Base-by-base conservation (phyloP, 2,888 invertebrate genomes). In the Dasypolia templi region DNA sequence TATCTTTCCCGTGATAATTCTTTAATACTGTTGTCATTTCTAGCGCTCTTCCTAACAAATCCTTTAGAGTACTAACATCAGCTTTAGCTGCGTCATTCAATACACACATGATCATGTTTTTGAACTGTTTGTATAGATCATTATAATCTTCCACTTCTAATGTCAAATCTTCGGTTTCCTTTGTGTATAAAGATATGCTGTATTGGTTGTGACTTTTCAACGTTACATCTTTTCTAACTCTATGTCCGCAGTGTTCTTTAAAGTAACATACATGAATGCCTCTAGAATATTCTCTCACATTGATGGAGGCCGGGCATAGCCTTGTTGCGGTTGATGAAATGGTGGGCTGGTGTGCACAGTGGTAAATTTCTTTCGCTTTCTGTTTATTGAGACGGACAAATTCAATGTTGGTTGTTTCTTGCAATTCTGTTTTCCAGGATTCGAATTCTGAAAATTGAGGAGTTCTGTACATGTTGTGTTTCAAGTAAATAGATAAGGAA, bases 181-280 rank as follows among this genome's bases (percentile, higher is more conserved):
- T 83, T 26, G 92, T 72, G 9, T 90, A 83, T 0, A 88, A 73
- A 0, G 89, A 88, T 17, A 93, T 88, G 0, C 84, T 84, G 66
- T 89, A 91, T 14, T 92, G 89, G 12, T 88, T 88, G 51, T 88
- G 93, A 19, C 88, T 83, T 0, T 86, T 81, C 0, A 87, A 69
- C 0, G 90, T 42, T 0, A 71, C 35, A 0, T 83, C 22, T 62
- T 0, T 76, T 0, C 1, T 39, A 7, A 71, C 77, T 0, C 5
- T 26, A 63, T 95, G 95, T 0, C 90, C 92, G 2, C 79, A 82
- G 44, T 95, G 95, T 2, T 89, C 75, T 32, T 89, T 92, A 46
- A 90, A 92, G 79, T 90, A 94, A 29, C 90, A 89, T 0, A 93
- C 91, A 71, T 94, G 93, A 4, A 91, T 81, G 0, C 94, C 94